Base-by-base conservation (phyloP, 2,888 invertebrate species). In the Pachycephus smyrnensis region DNA sequence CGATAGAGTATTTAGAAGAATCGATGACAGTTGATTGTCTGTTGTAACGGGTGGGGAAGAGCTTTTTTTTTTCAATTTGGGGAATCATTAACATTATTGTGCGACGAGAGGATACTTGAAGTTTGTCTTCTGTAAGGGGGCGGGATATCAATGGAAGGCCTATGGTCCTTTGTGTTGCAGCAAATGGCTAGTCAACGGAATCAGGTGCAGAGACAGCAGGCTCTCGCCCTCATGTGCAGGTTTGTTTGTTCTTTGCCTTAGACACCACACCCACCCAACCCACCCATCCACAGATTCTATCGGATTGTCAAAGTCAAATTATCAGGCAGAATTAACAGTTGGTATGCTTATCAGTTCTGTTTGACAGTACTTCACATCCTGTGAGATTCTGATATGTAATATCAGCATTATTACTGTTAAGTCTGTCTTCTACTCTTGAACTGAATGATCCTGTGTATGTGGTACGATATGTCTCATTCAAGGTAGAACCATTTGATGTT, bases 161-260 rank as follows among this genome's bases (percentile, higher is more conserved):
- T 87, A 86, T 90, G 91, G 89, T 90, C 88, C 88, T 91, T 91
- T 91, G 90, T 91, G 93, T 94, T 94, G 89, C 93, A 96, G 94
- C 96, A 96, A 93, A 95, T 97, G 95, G 96, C 96, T 90, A 95
- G 96, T 92, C 97, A 97, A 93, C 94, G 96, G 92, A 96, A 96
- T 90, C 96, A 96, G 93, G 96, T 97, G 92, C 97, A 97, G 93
- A 94, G 97, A 82, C 97, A 97, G 92, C 97, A 97, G 94, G 97
- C 97, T 88, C 94, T 97, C 90, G 97, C 97, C 87, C 95, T 97
- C 90, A 97, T 97, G 97, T 97, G 97, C 95, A 95, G 97, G 97
- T 97, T 90, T 91, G 91, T 90, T 91, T 86, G 86, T 86, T 89
- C 88, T 88, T 88, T 88, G 88, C 87, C 83, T 87, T 89, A 88